Conservation (phyloP, 2,113 vertebrate genomes). For the Oryzias javanicus region DNA sequence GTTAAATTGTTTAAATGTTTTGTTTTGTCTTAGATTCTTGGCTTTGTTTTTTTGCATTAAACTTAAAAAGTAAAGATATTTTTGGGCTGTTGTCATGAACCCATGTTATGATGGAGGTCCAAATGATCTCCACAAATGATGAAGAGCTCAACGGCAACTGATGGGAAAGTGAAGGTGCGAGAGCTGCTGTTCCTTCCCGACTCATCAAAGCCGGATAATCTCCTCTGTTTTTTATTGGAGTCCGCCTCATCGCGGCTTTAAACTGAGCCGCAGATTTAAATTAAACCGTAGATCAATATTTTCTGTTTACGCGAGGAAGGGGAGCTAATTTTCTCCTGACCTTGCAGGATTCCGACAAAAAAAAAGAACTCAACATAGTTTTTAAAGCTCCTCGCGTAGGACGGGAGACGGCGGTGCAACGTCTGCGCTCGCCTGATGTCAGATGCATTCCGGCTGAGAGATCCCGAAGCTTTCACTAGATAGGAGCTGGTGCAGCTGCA, state of each 20-base stretch:
- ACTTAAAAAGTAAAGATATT: too few species aligned
- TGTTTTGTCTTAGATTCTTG: too few species aligned
- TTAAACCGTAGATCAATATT: constrained; percentile 71
- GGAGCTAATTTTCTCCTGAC: constrained; percentile 51
- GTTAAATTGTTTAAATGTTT: too few species aligned
- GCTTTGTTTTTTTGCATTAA: too few species aligned
- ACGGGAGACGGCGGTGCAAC: too few species aligned
- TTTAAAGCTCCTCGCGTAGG: too few species aligned
- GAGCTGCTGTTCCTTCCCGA: constrained; percentile 40
- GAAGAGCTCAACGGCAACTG: constrained; percentile 23
- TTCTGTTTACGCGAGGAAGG: constrained; percentile 53
- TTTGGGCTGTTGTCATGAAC: too few species aligned
- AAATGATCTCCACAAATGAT: constrained; percentile 3
- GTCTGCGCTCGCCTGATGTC: constrained; percentile 11
- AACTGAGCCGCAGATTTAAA: constrained; percentile 62
- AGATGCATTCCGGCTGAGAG: constrained; percentile 11
- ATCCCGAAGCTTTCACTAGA: constrained; percentile 38
- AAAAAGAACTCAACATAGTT: constrained; percentile 10
- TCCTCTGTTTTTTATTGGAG: constrained; percentile 39
- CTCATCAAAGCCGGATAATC: constrained; percentile 41
- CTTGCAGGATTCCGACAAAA: constrained; percentile 45
- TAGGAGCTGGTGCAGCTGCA: constrained; percentile 42
- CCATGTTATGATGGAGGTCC: constrained; percentile 21
- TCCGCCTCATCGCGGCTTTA: constrained; percentile 57
- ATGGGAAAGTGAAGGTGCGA: constrained; percentile 36